Evolutionary conservation across 2,888 invertebrate species (phyloP).

Genomic region (Volucella inanis): DNA sequence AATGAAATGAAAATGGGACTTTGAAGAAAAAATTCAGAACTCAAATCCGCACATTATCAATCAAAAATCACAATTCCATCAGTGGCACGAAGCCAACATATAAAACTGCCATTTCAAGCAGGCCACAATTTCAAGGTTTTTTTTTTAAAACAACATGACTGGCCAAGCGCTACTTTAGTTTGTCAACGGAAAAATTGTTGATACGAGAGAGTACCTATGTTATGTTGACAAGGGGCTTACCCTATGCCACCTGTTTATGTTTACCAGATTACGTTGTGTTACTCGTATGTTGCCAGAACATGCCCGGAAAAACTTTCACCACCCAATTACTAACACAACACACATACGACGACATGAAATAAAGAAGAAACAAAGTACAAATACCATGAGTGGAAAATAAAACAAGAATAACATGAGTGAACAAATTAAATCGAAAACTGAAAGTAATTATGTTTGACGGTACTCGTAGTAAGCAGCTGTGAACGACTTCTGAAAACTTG

Average conservation of each 20-base stretch:
- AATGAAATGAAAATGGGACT: too few relatives aligned
- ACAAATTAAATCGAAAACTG: slow-evolving; percentile 2
- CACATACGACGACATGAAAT: not conserved
- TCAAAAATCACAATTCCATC: too few relatives aligned
- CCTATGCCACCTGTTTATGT: not conserved
- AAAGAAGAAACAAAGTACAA: not conserved
- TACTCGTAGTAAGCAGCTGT: slow-evolving; percentile 21
- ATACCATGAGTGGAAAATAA: not conserved
- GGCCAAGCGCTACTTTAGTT: not conserved
- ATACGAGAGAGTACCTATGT: not conserved
- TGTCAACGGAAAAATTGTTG: slow-evolving; percentile 3
- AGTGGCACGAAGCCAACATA: too few relatives aligned
- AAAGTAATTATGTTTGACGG: slow-evolving; percentile 25
- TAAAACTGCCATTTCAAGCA: too few relatives aligned
- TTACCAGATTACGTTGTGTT: not conserved
- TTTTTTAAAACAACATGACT: too few relatives aligned
- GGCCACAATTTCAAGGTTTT: too few relatives aligned
- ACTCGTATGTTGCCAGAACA: slow-evolving; percentile 9
- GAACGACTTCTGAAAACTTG: slow-evolving; percentile 42
- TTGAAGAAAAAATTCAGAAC: too few relatives aligned
- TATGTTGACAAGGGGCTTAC: slow-evolving; percentile 12
- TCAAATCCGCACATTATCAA: too few relatives aligned
- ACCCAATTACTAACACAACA: not conserved
- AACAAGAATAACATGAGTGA: not conserved
- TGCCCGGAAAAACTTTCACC: slow-evolving; percentile 49